Evolutionary conservation across 2,888 invertebrate species (phyloP).

Genomic region (Lepidocyrtinus sp.): DNA sequence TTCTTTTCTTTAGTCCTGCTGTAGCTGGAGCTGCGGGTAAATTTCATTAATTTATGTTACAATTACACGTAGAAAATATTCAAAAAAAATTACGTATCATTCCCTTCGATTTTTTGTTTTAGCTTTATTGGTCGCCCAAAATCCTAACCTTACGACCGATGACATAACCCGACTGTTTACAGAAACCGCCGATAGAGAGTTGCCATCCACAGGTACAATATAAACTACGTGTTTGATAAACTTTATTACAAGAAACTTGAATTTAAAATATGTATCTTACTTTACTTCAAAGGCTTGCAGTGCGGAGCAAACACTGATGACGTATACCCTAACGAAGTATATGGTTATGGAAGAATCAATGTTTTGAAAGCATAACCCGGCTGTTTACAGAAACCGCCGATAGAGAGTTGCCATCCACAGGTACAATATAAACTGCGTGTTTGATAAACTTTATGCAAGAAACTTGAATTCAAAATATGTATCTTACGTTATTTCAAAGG

Average conservation of each 20-base stretch:
- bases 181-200: neutral
- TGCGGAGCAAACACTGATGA: conserved; percentile 30
- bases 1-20: conserved; percentile 1
- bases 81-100: too few relatives aligned
- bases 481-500: neutral
- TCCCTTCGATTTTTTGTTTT: too few relatives aligned
- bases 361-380: conserved; percentile 17
- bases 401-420: neutral
- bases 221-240: too few relatives aligned
- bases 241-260: too few relatives aligned
- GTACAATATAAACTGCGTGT: too few relatives aligned
- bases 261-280: too few relatives aligned
- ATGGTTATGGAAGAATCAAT: conserved; percentile 41
- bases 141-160: conserved; percentile 17
- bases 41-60: too few relatives aligned
- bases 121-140: conserved; percentile 22
- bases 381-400: conserved; percentile 8
- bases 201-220: neutral
- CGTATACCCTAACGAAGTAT: conserved; percentile 31
- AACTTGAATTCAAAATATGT: too few relatives aligned
- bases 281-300: too few relatives aligned
- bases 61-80: too few relatives aligned
- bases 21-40: conserved; percentile 32
- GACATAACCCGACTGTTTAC: conserved; percentile 25
- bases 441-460: too few relatives aligned